A percentile compares a stretch with the other conserved stretches of the same genome.
Evolutionary conservation across 2,113 vertebrate species (phyloP).

Genomic region (Piaya cayana): DNA sequence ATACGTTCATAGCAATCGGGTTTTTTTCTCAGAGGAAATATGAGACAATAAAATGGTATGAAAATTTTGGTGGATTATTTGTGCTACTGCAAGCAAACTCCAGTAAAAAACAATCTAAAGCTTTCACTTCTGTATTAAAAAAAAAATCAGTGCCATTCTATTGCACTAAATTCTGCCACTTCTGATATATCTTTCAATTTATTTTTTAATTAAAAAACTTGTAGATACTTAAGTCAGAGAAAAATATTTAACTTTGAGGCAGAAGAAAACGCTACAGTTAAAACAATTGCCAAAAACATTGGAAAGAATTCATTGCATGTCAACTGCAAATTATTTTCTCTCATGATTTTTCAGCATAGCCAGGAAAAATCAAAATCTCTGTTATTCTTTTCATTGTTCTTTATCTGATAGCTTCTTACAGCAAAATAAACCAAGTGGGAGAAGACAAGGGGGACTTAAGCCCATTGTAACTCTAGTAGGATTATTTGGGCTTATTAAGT

Average conservation of each 20-base stretch:
- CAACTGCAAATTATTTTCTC: not conserved
- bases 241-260: not conserved
- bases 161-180: not conserved
- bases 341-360: not conserved
- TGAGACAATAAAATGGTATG: not conserved
- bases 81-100: not conserved
- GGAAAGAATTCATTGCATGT: not conserved
- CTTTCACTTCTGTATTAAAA: not conserved
- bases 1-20: not conserved
- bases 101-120: not conserved
- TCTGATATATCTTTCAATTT: not conserved
- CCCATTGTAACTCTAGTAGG: not conserved
- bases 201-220: constrained; percentile 10
- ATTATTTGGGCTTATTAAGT: constrained; percentile 1
- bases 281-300: not conserved
- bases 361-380: not conserved
- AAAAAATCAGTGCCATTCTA: not conserved
- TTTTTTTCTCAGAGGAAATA: not conserved
- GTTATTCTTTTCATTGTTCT: not conserved
- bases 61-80: not conserved
- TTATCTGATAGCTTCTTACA: not conserved
- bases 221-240: not conserved
- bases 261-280: not conserved
- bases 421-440: not conserved
- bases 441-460: not conserved